Conservation (phyloP, 1,140 invertebrate species). For the Drosophila nikananu region DNA sequence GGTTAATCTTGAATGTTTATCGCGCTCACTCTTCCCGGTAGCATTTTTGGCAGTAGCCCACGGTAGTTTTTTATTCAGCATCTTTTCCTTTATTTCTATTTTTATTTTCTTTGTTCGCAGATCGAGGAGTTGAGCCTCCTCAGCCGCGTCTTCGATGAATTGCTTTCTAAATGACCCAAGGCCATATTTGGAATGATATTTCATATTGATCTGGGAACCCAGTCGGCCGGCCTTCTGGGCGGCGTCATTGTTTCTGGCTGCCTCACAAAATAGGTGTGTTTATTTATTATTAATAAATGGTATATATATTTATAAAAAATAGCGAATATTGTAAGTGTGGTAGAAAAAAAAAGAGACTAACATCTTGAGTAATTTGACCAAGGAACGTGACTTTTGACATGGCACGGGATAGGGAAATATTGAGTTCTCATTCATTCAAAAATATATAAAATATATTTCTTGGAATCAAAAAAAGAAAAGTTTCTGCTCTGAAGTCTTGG, state of each 20-base stretch:
- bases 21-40: constrained; percentile 77
- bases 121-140: constrained; percentile 38
- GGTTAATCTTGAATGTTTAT: constrained; percentile 72
- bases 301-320: constrained; percentile 12
- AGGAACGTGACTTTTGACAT: constrained; percentile 41
- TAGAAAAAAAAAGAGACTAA: constrained; percentile 4
- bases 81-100: constrained; percentile 43
- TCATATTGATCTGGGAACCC: constrained; percentile 65
- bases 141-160: constrained; percentile 60
- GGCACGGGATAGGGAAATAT: constrained; percentile 7
- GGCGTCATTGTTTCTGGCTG: constrained; percentile 47
- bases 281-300: constrained; percentile 48
- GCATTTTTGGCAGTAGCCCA: constrained; percentile 77
- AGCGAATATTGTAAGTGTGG: constrained; percentile 31
- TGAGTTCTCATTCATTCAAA: constrained; percentile 7
- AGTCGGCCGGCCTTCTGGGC: constrained; percentile 12
- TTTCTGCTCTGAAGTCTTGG: background rate
- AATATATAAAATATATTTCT: constrained; percentile 3
- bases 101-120: constrained; percentile 39
- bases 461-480: constrained; percentile 4
- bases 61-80: constrained; percentile 66
- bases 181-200: constrained; percentile 77
- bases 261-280: constrained; percentile 50
- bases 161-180: constrained; percentile 80
- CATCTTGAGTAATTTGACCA: constrained; percentile 22